Evolutionary conservation across 2,888 invertebrate genomes (phyloP), one percentile per base, ranked within the genome.

Genomic region (Polydrusus cervinus): DNA sequence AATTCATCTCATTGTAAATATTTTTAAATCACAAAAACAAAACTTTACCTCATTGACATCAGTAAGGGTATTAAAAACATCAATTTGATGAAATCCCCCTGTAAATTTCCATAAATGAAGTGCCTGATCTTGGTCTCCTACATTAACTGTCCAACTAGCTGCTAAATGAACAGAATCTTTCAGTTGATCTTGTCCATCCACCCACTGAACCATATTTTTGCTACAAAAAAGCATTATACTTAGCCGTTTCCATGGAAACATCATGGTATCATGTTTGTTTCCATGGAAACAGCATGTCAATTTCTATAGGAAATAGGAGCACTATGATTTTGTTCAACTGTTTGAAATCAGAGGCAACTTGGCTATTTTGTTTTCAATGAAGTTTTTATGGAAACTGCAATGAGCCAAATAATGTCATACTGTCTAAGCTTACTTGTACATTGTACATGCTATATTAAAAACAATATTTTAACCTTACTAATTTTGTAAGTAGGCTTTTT

Each of bases 121-220:
- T 16, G 94, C 97, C 88, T 99, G 99, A 89, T 99, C 99, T 89
- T 98, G 94, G 85, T 99, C 98, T 43, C 99, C 99, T 47, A 97
- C 96, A 68, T 94, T 94, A 1, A 98, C 98, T 0, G 94, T 95
- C 97, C 98, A 99, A 83, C 98, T 98, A 70, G 96, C 99, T 30
- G 97, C 94, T 80, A 99, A 89, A 85, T 97, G 94, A 82, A 94
- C 94, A 65, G 94, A 93, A 40, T 84, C 79, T 6, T 80, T 79
- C 25, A 97, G 88, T 45, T 94, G 88, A 82, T 92, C 92, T 80
- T 92, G 92, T 3, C 93, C 91, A 82, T 93, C 91, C 74, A 97
- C 91, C 84, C 95, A 90, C 80, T 93, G 91, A n/a, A 93, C 92
- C 65, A 92, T 92, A 79, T 92, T 92, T 89, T 95, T 93, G 84